Conservation (phyloP, 2,113 vertebrate genomes). For the Donacobius atricapilla region DNA sequence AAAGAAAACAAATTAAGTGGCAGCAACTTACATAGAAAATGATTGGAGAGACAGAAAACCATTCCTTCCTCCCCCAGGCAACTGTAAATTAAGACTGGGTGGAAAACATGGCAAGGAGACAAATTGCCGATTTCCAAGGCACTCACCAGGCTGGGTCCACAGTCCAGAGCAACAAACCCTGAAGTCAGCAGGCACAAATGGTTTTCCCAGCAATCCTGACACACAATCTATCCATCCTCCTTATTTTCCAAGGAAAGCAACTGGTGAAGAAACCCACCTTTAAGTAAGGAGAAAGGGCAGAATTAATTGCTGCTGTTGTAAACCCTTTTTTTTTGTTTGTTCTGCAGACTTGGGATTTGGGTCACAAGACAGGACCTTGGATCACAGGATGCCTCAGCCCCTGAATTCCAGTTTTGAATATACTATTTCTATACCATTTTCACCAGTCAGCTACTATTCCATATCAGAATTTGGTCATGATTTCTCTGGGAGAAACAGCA, state of each 20-base stretch:
- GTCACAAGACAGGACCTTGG: background rate
- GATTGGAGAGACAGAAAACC: background rate
- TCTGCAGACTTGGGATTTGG: background rate
- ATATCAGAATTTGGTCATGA: background rate
- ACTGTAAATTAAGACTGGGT: background rate
- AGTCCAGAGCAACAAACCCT: background rate
- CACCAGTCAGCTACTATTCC: background rate
- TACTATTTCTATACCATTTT: background rate
- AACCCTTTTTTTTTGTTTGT: background rate
- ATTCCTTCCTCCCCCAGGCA: background rate
- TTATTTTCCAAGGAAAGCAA: background rate
- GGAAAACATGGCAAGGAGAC: background rate
- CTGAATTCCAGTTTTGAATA: background rate
- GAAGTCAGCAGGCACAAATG: background rate
- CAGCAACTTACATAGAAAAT: background rate
- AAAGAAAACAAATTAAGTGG: slow-evolving; percentile 2
- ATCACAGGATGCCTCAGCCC: background rate
- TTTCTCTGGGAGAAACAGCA: background rate
- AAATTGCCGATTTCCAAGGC: background rate
- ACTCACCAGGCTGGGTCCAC: background rate
- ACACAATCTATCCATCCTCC: background rate
- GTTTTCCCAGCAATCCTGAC: background rate
- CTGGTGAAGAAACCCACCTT: background rate
- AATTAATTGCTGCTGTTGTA: background rate
- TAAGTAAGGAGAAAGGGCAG: background rate